phyloP scores from a whole-genome alignment of 2,797 vertebrate genomes.

The Hydrolagus colliei region DNA sequence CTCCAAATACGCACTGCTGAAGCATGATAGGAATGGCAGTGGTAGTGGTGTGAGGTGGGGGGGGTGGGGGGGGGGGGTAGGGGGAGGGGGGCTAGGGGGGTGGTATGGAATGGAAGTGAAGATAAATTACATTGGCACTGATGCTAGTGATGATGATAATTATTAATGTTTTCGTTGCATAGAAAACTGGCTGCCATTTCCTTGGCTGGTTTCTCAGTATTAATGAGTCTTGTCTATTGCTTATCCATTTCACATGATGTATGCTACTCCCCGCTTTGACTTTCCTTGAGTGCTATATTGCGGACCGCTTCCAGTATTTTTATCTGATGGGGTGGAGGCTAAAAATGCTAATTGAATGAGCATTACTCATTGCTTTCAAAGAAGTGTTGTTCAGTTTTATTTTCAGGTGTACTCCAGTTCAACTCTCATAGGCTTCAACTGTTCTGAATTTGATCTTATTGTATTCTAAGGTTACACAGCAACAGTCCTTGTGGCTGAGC shows the following conservation, averaged over 20 bases:
- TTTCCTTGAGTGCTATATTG: not conserved
- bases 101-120: conserved; percentile 54
- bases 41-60: not conserved
- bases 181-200: conserved; percentile 45
- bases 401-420: not conserved
- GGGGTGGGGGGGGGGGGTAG: no score
- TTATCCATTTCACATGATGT: conserved; percentile 13
- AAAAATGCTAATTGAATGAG: conserved; percentile 25
- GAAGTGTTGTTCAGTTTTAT: not conserved
- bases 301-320: conserved; percentile 24
- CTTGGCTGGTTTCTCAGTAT: conserved; percentile 8
- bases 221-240: conserved; percentile 19
- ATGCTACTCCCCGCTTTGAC: not conserved
- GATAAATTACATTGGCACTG: conserved; percentile 88
- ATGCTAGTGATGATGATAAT: conserved; percentile 84
- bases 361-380: not conserved
- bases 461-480: no score
- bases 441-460: not conserved
- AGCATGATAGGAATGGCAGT: conserved; percentile 66
- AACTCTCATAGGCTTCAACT: not conserved
- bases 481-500: not conserved
- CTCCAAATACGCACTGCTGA: conserved; percentile 73
- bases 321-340: conserved; percentile 11
- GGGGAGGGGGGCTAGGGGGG: no score
- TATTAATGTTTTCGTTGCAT: conserved; percentile 82